Evolutionary conservation across 2,888 invertebrate genomes (phyloP), one percentile per base, ranked within the genome.

Genomic region (Agonum fuliginosum): DNA sequence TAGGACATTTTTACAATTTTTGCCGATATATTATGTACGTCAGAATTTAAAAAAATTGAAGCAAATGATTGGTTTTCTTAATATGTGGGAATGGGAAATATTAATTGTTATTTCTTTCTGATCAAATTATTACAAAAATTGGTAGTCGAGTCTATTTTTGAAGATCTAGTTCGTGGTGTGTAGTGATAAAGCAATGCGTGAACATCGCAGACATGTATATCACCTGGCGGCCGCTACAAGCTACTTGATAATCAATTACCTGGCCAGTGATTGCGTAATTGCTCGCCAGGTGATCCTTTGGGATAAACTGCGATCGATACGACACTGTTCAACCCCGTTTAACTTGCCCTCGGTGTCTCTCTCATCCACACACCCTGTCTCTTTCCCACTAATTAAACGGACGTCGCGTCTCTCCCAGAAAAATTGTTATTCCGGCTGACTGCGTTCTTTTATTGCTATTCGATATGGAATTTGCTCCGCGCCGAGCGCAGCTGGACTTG

Each of bases 241-340:
- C 87, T 87, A 87, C 86, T 88, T 86, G 85, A 86, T 86, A 89
- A 90, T 89, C 89, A 89, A 90, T 90, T 90, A 89, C 88, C 88
- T 88, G 87, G 86, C 85, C 87, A 86, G 85, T 87, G 89, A 89
- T 89, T 88, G 88, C 87, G 87, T 89, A 89, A 90, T 90, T 89
- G 89, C 89, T 89, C 88, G 87, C 85, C 86, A 84, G 86, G 85
- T 89, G 87, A 89, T 85, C 86, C 84, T 84, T 81, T 78, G 84
- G 85, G 86, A 85, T 83, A 82, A 83, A 82, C 81, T 37, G 82
- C 83, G 83, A 85, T 85, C 85, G 84, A 85, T 84, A 84, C 82
- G 82, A 84, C 84, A 84, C 82, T 83, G 83, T 81, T 82, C 83
- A 82, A 80, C 82, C 82, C 80, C 82, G 79, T 83, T 75, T 51